Percentiles rank a stretch among this genome's conserved stretches.
phyloP scores from a whole-genome alignment of 2,113 vertebrate species.

The Hiodon tergisus region DNA sequence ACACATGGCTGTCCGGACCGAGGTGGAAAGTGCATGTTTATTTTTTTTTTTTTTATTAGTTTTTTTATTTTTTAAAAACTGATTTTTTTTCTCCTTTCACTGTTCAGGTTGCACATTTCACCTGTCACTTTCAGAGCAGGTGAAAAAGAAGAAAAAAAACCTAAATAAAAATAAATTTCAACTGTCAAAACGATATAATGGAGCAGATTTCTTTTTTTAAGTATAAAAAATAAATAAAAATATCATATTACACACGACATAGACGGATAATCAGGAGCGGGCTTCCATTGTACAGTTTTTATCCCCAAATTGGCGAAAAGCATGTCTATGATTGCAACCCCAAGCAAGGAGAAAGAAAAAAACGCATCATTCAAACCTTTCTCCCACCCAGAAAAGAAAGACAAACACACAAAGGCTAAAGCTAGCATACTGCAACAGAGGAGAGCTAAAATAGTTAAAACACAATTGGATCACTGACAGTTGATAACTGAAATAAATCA shows the following conservation, averaged over 20 bases:
- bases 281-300: conserved; percentile 36
- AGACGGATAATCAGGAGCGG: conserved; percentile 29
- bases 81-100: conserved; percentile 26
- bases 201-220: conserved; percentile 38
- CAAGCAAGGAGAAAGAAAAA: conserved; percentile 26
- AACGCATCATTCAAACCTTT: not conserved
- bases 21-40: conserved; percentile 16
- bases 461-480: conserved; percentile 6
- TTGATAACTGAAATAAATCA: not conserved
- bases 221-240: conserved; percentile 76
- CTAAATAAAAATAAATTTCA: conserved; percentile 42
- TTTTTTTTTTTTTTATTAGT: conserved; percentile 9
- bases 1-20: conserved; percentile 13
- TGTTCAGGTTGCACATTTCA: conserved; percentile 24
- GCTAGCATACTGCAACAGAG: conserved; percentile 13
- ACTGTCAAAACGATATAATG: conserved; percentile 39
- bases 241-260: conserved; percentile 50
- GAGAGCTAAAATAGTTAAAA: conserved; percentile 20
- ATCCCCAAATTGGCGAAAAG: conserved; percentile 21
- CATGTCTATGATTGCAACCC: conserved; percentile 13
- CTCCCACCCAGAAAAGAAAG: conserved; percentile 5
- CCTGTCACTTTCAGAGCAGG: conserved; percentile 13
- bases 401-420: conserved; percentile 4
- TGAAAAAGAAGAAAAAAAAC: not conserved
- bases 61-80: conserved; percentile 8